phyloP scores from a whole-genome alignment of 2,113 vertebrate species.

The Cichladusa arquata region DNA sequence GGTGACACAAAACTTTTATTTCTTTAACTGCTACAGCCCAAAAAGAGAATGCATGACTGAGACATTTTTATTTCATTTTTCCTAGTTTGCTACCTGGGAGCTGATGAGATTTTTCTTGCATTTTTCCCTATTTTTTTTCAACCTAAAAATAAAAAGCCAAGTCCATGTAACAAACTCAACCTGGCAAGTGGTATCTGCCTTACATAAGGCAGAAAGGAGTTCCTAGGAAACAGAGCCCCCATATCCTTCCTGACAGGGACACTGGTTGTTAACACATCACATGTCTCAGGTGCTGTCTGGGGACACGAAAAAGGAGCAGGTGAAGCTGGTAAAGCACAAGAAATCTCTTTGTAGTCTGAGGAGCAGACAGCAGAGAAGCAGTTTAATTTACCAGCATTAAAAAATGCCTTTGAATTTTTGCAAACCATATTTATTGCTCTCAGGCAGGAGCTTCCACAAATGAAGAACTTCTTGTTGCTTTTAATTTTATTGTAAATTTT shows the following conservation, averaged over 20 bases:
- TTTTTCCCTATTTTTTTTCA: neutral
- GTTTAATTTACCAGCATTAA: neutral
- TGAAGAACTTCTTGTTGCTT: neutral
- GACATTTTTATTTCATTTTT: neutral
- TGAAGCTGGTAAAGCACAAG: slow-evolving; percentile 15
- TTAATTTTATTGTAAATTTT: neutral
- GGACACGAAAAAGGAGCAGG: neutral
- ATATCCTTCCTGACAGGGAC: neutral
- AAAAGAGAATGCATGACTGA: neutral
- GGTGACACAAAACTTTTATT: neutral
- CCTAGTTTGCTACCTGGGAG: neutral
- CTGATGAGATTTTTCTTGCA: slow-evolving; percentile 32
- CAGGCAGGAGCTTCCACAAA: neutral
- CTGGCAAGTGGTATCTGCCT: neutral
- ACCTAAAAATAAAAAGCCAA: neutral
- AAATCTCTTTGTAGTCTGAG: slow-evolving; percentile 17
- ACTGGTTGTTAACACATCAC: neutral
- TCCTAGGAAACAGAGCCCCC: neutral
- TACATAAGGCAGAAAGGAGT: neutral
- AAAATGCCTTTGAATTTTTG: neutral
- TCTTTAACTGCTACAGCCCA: neutral
- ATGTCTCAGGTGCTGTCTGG: neutral
- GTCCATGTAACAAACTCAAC: neutral
- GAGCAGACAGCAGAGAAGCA: slow-evolving; percentile 2
- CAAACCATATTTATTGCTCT: neutral